Evolutionary conservation across 2,797 vertebrate species (phyloP).

Genomic region (Linurgus olivaceus): DNA sequence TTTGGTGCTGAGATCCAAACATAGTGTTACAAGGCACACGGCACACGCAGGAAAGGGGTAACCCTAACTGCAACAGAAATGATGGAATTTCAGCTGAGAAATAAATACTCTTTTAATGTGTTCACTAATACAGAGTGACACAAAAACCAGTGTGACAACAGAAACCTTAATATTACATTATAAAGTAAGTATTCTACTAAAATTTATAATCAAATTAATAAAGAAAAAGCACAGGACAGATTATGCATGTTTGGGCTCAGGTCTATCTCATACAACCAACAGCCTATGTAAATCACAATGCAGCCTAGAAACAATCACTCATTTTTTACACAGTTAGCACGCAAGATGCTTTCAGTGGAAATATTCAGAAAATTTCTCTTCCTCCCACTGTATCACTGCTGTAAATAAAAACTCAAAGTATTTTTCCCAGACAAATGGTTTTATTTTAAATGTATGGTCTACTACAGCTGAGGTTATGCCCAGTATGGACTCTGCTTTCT

Average conservation of each 20-base stretch:
- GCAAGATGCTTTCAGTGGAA: background rate
- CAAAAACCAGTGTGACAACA: background rate
- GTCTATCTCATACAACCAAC: background rate
- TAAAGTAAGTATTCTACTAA: background rate
- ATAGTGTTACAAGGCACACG: constrained; percentile 95
- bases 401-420: background rate
- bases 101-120: background rate
- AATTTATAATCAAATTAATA: background rate
- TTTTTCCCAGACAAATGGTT: background rate
- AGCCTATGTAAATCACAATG: background rate
- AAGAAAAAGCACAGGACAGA: background rate
- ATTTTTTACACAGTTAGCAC: background rate
- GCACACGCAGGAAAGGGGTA: constrained; percentile 92
- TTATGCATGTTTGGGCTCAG: background rate
- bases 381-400: background rate
- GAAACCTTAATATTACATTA: background rate
- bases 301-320: background rate
- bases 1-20: constrained; percentile 98
- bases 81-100: background rate
- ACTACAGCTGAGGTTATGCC: background rate
- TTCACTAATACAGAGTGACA: background rate
- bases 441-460: background rate
- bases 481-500: background rate
- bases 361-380: background rate
- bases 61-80: constrained; percentile 81